phyloP scores from a whole-genome alignment of 2,113 vertebrate genomes.

The Pluvialis apricaria region DNA sequence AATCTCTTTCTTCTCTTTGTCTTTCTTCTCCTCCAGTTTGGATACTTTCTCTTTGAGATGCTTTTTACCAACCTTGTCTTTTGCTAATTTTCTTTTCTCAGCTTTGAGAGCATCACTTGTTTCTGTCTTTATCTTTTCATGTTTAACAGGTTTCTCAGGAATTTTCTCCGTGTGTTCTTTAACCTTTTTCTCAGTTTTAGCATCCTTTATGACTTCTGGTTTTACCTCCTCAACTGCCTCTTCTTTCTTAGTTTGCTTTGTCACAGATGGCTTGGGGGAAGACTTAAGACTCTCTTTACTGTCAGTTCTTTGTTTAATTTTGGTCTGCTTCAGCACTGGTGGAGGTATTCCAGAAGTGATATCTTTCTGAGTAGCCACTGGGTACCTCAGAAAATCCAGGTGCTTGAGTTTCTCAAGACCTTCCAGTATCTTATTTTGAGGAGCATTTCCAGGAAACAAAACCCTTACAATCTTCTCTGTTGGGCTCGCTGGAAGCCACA shows the following conservation, averaged over 20 bases:
- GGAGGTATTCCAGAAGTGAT: constrained; percentile 82
- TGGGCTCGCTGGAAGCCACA: constrained; percentile 94
- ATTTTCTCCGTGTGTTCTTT: constrained; percentile 82
- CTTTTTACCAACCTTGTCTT: constrained; percentile 89
- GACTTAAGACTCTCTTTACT: constrained; percentile 97
- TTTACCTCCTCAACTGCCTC: constrained; percentile 81
- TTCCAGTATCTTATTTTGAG: constrained; percentile 97
- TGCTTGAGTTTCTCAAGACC: constrained; percentile 96
- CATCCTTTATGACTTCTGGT: constrained; percentile 82
- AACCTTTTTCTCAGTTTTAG: constrained; percentile 85
- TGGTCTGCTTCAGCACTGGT: constrained; percentile 88
- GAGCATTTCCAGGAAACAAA: constrained; percentile 96
- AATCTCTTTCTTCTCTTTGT: constrained; percentile 95
- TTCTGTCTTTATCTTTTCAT: constrained; percentile 77
- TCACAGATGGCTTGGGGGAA: constrained; percentile 79
- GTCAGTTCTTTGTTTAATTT: constrained; percentile 91
- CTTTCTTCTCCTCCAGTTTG: constrained; percentile 95
- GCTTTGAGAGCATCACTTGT: constrained; percentile 76
- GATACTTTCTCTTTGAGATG: constrained; percentile 89
- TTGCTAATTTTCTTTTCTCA: constrained; percentile 89
- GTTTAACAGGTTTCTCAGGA: constrained; percentile 81
- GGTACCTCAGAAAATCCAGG: constrained; percentile 92
- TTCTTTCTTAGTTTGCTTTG: constrained; percentile 86
- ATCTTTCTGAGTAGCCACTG: constrained; percentile 94
- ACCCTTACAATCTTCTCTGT: constrained; percentile 96